These are phyloP conservation scores for Gastrophryne carolinensis DNA, from an alignment of 2,797 vertebrate species.

Conservation along the genomic window DNA sequence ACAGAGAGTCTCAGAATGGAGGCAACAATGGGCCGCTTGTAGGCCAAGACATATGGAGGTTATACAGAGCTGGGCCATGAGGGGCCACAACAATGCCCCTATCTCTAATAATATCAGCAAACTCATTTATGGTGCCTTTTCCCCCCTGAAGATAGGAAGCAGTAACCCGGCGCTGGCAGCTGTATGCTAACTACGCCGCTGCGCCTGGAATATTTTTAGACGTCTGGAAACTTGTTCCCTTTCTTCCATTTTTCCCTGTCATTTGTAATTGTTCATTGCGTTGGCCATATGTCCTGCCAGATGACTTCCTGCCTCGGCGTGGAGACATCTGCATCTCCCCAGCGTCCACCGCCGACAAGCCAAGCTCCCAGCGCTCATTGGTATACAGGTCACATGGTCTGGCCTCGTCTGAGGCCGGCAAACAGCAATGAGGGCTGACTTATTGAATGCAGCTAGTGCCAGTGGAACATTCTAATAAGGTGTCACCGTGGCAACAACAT, in stretches of 20 bases:
- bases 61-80: not conserved
- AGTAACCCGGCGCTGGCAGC: not conserved
- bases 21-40: conserved; percentile 54
- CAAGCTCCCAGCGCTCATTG: not conserved
- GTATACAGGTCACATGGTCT: too few species aligned
- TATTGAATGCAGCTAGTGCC: too few species aligned
- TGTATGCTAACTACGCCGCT: not conserved
- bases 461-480: too few species aligned
- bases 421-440: too few species aligned
- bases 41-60: rapidly evolving
- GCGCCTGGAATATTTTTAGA: conserved; percentile 16
- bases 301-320: conserved; percentile 9
- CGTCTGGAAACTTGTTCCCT: not conserved
- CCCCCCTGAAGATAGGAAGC: conserved; percentile 10
- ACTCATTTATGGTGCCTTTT: rapidly evolving
- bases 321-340: conserved; percentile 3
- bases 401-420: too few species aligned
- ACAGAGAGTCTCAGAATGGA: not conserved
- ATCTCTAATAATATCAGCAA: rapidly evolving
- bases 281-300: conserved; percentile 24
- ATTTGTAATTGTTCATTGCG: not conserved
- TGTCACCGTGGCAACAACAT: too few species aligned
- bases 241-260: conserved; percentile 2
- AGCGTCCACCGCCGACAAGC: not conserved
- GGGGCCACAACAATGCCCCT: not conserved